Percentiles rank a stretch among this genome's conserved stretches.
phyloP scores from a whole-genome alignment of 1,140 invertebrate species.

The Drosophila arawakana region DNA sequence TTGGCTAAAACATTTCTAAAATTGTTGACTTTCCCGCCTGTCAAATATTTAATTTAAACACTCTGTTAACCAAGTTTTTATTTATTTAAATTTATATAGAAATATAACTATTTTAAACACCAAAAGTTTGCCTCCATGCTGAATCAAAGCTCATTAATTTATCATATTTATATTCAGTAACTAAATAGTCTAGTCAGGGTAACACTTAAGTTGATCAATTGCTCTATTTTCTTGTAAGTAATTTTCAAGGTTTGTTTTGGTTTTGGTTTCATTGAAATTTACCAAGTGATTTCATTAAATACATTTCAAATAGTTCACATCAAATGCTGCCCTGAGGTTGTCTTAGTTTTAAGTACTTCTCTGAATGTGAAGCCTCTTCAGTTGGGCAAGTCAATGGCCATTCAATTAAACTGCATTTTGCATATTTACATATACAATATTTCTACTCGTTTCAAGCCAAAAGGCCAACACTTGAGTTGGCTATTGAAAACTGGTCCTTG shows the following conservation, averaged over 20 bases:
- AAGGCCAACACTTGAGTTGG: constrained; percentile 49
- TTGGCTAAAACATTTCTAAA: too few relatives aligned
- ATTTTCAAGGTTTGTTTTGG: not conserved
- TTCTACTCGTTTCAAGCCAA: constrained; percentile 19
- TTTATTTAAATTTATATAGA: not conserved
- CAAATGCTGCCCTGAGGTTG: constrained; percentile 5
- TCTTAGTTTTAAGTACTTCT: not conserved
- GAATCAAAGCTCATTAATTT: too few relatives aligned
- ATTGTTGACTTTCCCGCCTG: not conserved
- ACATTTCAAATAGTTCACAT: not conserved
- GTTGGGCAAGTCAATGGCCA: constrained; percentile 39
- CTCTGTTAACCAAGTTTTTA: not conserved
- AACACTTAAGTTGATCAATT: too few relatives aligned
- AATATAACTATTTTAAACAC: not conserved
- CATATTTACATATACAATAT: constrained; percentile 17
- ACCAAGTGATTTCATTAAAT: not conserved
- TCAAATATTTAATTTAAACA: not conserved
- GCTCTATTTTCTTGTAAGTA: not conserved
- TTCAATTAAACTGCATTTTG: constrained; percentile 57
- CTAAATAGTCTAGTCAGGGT: too few relatives aligned
- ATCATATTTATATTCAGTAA: too few relatives aligned
- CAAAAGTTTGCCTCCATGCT: not conserved
- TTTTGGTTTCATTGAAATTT: not conserved
- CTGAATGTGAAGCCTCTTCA: not conserved
- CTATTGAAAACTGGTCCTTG: constrained; percentile 64